phyloP scores from a whole-genome alignment of 1,140 invertebrate genomes.

The Aethina tumida region DNA sequence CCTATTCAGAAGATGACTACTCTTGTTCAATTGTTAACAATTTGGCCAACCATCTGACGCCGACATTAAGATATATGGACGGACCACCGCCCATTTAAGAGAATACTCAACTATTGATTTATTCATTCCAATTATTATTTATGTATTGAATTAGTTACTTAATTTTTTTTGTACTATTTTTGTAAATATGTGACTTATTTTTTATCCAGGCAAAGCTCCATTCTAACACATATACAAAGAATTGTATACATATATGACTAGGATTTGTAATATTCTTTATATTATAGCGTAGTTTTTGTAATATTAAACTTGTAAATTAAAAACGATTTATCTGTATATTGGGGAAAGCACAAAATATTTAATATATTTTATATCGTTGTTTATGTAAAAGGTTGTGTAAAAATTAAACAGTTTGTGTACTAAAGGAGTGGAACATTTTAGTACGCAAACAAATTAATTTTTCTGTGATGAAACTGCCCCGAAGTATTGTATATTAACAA shows the following conservation, averaged over 20 bases:
- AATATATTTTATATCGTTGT: conserved; percentile 32
- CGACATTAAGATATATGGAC: conserved; percentile 76
- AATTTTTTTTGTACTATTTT: conserved; percentile 8
- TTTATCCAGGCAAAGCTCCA: conserved; percentile 1
- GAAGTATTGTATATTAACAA: conserved; percentile 6
- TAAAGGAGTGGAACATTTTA: conserved; percentile 28
- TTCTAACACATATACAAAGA: conserved; percentile 21
- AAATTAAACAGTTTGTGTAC: conserved; percentile 18
- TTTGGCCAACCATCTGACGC: conserved; percentile 68
- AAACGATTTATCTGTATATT: conserved; percentile 30
- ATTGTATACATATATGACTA: conserved; percentile 12
- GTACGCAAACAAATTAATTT: conserved; percentile 12
- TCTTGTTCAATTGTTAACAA: conserved; percentile 74
- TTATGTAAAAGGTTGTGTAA: conserved; percentile 26
- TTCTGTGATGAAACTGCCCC: conserved; percentile 18
- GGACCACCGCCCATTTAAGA: conserved; percentile 82
- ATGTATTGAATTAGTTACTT: conserved; percentile 11
- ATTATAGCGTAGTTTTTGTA: conserved; percentile 21
- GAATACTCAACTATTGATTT: conserved; percentile 8
- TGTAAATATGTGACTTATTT: conserved; percentile 5
- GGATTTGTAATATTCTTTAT: conserved; percentile 13
- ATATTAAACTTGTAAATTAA: conserved; percentile 15
- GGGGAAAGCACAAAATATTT: conserved; percentile 27
- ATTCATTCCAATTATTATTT: conserved; percentile 25
- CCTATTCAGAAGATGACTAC: conserved; percentile 75